phyloP scores from a whole-genome alignment of 2,797 vertebrate species.

The Sebastes itinus region DNA sequence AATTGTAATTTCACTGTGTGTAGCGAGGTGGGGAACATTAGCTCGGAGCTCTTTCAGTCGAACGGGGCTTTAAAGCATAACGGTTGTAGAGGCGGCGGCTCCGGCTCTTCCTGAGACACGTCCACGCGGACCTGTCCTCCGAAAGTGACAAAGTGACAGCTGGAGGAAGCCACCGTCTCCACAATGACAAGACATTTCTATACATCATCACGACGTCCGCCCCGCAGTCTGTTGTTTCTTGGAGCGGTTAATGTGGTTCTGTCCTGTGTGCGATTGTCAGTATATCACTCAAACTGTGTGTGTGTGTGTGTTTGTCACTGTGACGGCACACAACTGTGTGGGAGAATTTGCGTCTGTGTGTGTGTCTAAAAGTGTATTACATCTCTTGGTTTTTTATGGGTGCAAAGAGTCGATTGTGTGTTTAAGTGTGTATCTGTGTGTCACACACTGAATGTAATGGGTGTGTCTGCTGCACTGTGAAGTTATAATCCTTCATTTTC shows the following conservation, averaged over 20 bases:
- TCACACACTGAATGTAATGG: not conserved
- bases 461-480: not conserved
- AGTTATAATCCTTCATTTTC: not conserved
- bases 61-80: slow-evolving; percentile 30
- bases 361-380: not conserved
- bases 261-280: slow-evolving; percentile 11
- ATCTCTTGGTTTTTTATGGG: not conserved
- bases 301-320: slow-evolving; percentile 31
- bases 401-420: not conserved
- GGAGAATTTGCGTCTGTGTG: not conserved
- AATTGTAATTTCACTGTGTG: slow-evolving; percentile 60
- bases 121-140: slow-evolving; percentile 4
- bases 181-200: slow-evolving; percentile 40
- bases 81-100: not conserved
- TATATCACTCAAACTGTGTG: slow-evolving; percentile 34
- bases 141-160: slow-evolving; percentile 47
- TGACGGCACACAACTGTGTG: not conserved
- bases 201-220: slow-evolving; percentile 32
- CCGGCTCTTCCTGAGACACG: slow-evolving; percentile 13
- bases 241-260: slow-evolving; percentile 49
- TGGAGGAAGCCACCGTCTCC: slow-evolving; percentile 12
- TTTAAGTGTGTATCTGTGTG: not conserved
- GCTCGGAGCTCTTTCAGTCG: slow-evolving; percentile 40
- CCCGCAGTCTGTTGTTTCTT: slow-evolving; percentile 29
- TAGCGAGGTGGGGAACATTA: slow-evolving; percentile 55